Percentiles rank a stretch among this genome's conserved stretches.
These are phyloP conservation scores for Ailurus styani DNA, from an alignment of 2,113 vertebrate species.

Conservation along the genomic window DNA sequence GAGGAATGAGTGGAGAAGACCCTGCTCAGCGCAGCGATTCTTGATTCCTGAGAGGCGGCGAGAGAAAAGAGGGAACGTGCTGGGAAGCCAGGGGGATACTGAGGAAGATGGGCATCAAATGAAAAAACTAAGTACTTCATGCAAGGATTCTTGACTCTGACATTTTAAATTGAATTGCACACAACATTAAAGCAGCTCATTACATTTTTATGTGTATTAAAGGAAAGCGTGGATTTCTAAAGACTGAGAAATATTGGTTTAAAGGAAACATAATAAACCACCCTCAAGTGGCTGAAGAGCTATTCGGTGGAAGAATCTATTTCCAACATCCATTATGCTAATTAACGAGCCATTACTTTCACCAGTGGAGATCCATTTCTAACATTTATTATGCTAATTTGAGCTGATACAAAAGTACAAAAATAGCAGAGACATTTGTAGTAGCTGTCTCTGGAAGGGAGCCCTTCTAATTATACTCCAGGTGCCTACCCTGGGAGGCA, in stretches of 20 bases:
- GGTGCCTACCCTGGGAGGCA: not conserved
- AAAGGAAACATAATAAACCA: constrained; percentile 17
- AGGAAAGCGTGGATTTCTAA: constrained; percentile 34
- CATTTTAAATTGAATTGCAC: constrained; percentile 32
- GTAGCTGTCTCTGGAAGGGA: not conserved
- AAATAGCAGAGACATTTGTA: constrained; percentile 33
- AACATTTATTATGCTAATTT: constrained; percentile 56
- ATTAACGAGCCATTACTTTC: constrained; percentile 49
- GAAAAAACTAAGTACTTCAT: not conserved
- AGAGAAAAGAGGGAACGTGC: not conserved
- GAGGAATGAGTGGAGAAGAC: not conserved
- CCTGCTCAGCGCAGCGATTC: not conserved
- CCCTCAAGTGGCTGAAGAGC: constrained; percentile 2
- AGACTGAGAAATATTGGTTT: not conserved
- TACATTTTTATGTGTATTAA: not conserved
- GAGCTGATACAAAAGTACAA: constrained; percentile 32
- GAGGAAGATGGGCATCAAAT: not conserved
- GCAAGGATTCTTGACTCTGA: not conserved
- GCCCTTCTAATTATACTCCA: not conserved
- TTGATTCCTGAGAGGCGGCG: accelerated
- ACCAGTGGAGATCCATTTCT: constrained; percentile 8
- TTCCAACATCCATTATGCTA: constrained; percentile 56
- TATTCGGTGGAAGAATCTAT: not conserved
- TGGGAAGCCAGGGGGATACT: not conserved
- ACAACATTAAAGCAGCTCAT: constrained; percentile 4